Evolutionary conservation across 2,797 vertebrate genomes (phyloP).

Genomic region (Myoxocephalus aenaeus): DNA sequence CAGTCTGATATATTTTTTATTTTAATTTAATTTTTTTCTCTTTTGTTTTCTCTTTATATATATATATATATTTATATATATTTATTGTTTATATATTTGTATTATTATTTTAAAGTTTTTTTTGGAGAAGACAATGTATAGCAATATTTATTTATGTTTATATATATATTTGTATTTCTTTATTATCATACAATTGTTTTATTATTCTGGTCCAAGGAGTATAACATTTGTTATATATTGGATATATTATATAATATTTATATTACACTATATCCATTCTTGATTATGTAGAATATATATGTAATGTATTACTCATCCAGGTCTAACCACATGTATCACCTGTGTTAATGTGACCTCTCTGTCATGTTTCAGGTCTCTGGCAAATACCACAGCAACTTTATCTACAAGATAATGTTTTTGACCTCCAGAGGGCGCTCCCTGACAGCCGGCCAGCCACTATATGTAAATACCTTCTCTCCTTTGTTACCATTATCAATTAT

Average conservation of each 20-base stretch:
- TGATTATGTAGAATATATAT: background rate
- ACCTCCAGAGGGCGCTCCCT: conserved; percentile 57
- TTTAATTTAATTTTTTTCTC: background rate
- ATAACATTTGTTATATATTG: background rate
- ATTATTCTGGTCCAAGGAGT: background rate
- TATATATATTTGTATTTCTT: background rate
- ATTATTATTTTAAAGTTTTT: too few species aligned
- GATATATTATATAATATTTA: background rate
- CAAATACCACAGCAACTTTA: conserved; percentile 43
- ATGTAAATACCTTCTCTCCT: conserved; percentile 50
- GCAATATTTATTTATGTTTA: too few species aligned
- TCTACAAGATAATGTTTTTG: conserved; percentile 56
- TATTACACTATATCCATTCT: background rate
- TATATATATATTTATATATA: too few species aligned
- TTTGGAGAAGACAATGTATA: background rate
- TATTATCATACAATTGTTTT: background rate
- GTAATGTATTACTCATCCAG: background rate
- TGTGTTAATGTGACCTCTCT: background rate
- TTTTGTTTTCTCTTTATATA: too few species aligned
- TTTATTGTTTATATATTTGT: too few species aligned
- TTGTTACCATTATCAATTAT: background rate
- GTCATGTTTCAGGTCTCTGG: conserved; percentile 60
- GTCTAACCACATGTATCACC: background rate
- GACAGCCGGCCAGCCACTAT: background rate
- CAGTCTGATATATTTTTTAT: background rate